Percentiles rank a stretch among this genome's conserved stretches.
Conservation (phyloP, 2,888 invertebrate species). For the Cataglyphis cursor region DNA sequence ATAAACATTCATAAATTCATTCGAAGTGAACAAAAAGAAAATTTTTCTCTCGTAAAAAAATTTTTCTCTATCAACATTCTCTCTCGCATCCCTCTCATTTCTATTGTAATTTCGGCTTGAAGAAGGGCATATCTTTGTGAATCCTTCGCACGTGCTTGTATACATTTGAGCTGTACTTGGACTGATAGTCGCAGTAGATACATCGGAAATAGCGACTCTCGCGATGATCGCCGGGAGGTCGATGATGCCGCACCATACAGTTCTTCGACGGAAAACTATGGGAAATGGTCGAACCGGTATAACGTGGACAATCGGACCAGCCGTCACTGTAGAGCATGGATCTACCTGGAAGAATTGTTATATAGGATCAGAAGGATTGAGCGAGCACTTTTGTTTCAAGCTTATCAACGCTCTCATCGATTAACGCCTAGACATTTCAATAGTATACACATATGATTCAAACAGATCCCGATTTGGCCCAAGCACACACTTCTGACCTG, state of each 20-base stretch:
- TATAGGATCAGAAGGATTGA: slow-evolving; percentile 60
- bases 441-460: slow-evolving; percentile 24
- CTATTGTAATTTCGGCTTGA: slow-evolving; percentile 71
- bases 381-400: background rate
- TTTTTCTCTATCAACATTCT: background rate
- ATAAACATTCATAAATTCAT: background rate
- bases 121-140: slow-evolving; percentile 79
- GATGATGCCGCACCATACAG: slow-evolving; percentile 81
- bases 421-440: slow-evolving; percentile 35
- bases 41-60: background rate
- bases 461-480: background rate
- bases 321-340: slow-evolving; percentile 62
- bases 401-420: slow-evolving; percentile 15
- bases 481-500: slow-evolving; percentile 5
- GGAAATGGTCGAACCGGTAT: slow-evolving; percentile 51
- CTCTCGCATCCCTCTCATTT: background rate
- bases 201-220: slow-evolving; percentile 82
- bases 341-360: slow-evolving; percentile 78
- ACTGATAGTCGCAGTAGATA: slow-evolving; percentile 79
- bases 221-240: slow-evolving; percentile 80
- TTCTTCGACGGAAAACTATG: slow-evolving; percentile 76
- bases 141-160: slow-evolving; percentile 81
- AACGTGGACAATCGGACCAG: slow-evolving; percentile 77
- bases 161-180: slow-evolving; percentile 81
- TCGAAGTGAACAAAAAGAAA: background rate